phyloP scores from a whole-genome alignment of 2,113 vertebrate species.

The Nothobranchius furzeri region DNA sequence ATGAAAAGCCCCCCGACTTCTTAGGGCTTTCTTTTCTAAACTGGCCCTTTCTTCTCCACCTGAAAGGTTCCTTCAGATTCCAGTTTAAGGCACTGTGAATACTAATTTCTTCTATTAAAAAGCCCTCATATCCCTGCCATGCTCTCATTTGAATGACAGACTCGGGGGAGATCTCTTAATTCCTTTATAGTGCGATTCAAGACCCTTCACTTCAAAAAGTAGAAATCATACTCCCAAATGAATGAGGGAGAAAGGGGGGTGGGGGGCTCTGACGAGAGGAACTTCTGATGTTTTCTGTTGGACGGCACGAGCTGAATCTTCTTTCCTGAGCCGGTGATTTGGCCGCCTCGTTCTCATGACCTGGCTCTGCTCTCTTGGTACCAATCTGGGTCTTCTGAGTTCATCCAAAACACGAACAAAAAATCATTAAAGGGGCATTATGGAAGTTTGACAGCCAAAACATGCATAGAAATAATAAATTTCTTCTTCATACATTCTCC shows the following conservation, averaged over 20 bases:
- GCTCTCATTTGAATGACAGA: constrained; percentile 85
- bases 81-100: constrained; percentile 83
- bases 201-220: constrained; percentile 87
- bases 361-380: constrained; percentile 49
- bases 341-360: constrained; percentile 63
- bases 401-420: constrained; percentile 26
- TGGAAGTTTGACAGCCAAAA: no score
- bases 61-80: constrained; percentile 85
- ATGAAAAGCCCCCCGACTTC: constrained; percentile 79
- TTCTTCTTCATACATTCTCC: no score
- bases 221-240: constrained; percentile 88
- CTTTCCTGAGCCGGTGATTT: constrained; percentile 72
- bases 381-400: constrained; percentile 37
- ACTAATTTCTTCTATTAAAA: constrained; percentile 86
- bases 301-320: constrained; percentile 65
- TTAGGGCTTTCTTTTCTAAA: constrained; percentile 81
- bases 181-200: constrained; percentile 85
- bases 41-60: constrained; percentile 83
- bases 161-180: constrained; percentile 84
- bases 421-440: no score
- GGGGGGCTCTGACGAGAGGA: constrained; percentile 71
- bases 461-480: no score
- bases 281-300: constrained; percentile 81
- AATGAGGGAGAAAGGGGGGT: constrained; percentile 66
- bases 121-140: constrained; percentile 81